These are phyloP conservation scores for Epizoanthus illoricatus DNA, from an alignment of 92 coral and sea anemone species.

Conservation along the genomic window DNA sequence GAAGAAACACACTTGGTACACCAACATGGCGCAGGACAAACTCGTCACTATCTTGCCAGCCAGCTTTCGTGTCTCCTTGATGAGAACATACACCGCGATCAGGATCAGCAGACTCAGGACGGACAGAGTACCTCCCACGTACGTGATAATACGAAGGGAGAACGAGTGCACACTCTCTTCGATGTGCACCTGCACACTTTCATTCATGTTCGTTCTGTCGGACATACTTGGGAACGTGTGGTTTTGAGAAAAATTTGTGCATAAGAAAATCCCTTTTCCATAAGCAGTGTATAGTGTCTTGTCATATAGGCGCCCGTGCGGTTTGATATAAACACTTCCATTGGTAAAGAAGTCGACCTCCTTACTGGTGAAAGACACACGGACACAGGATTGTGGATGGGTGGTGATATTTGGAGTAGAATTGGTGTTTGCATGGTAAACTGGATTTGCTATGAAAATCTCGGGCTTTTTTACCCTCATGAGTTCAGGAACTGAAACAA, in stretches of 20 bases:
- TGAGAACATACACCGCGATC: background rate
- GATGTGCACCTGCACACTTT: no score
- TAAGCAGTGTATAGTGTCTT: background rate
- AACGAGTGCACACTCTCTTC: background rate
- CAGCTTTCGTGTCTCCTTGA: no score
- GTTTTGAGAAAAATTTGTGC: conserved; percentile 7
- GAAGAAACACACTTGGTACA: no score
- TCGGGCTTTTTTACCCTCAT: no score
- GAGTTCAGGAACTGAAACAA: no score
- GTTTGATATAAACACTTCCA: conserved; percentile 10
- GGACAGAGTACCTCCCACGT: conserved; percentile 7
- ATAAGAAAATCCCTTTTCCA: background rate
- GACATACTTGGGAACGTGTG: background rate
- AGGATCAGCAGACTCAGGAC: background rate
- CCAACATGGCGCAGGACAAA: no score
- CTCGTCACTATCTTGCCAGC: no score
- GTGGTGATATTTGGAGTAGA: background rate
- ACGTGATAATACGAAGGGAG: background rate
- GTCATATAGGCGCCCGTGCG: background rate
- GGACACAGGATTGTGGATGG: background rate
- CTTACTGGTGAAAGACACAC: background rate
- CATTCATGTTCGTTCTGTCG: background rate
- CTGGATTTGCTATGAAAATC: no score
- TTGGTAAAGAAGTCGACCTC: background rate
- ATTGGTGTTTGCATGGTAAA: background rate